A percentile compares a stretch with the other conserved stretches of the same genome.
phyloP scores from a whole-genome alignment of 2,113 vertebrate genomes.

The Zosterops borbonicus region DNA sequence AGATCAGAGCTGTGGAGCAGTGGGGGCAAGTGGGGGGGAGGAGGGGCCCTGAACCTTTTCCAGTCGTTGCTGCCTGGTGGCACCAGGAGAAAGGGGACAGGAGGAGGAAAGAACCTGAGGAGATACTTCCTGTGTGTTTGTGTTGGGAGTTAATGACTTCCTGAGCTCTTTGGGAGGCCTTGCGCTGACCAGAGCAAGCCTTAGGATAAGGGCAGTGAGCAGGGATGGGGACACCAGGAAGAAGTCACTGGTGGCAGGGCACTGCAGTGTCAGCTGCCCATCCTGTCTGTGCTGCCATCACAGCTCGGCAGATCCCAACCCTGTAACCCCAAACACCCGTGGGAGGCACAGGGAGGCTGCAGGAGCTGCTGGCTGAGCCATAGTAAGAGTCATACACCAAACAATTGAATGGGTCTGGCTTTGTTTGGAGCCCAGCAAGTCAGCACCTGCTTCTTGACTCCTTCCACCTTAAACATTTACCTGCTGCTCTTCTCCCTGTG shows the following conservation, averaged over 20 bases:
- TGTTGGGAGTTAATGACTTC: background rate
- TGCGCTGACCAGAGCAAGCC: background rate
- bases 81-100: background rate
- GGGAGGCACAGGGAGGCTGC: background rate
- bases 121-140: background rate
- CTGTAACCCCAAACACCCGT: background rate
- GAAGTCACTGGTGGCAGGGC: background rate
- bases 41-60: background rate
- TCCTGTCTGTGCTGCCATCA: background rate
- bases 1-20: background rate
- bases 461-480: background rate
- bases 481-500: background rate
- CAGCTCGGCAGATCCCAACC: background rate
- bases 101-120: background rate
- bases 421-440: background rate
- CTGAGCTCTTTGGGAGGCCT: background rate
- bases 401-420: background rate
- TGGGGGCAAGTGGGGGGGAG: no score
- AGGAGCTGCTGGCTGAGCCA: background rate
- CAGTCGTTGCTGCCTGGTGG: background rate
- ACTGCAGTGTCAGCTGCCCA: accelerated
- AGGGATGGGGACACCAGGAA: background rate
- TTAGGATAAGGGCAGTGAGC: background rate
- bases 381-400: background rate
- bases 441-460: background rate